These are phyloP conservation scores for Percopsis transmontana DNA, from an alignment of 2,113 vertebrate genomes.

Conservation along the genomic window DNA sequence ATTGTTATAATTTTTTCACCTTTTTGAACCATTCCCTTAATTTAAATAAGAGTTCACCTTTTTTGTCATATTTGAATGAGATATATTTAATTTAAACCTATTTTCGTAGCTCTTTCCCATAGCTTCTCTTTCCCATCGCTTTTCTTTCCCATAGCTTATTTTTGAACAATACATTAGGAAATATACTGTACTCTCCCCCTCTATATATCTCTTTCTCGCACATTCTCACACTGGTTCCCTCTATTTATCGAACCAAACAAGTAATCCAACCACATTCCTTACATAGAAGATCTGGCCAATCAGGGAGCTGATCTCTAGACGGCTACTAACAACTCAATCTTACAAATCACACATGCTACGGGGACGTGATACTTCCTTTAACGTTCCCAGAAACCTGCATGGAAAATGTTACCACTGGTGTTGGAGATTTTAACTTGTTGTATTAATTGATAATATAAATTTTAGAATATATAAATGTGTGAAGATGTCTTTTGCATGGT, in stretches of 20 bases:
- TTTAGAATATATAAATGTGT: conserved; percentile 46
- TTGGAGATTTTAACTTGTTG: conserved; percentile 36
- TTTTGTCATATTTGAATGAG: conserved; percentile 8
- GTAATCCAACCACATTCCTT: conserved; percentile 30
- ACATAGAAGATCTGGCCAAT: background rate
- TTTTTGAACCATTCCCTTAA: conserved; percentile 33
- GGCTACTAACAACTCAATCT: too few species aligned
- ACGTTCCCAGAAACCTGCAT: background rate
- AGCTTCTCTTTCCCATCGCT: conserved; percentile 39
- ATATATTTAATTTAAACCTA: conserved; percentile 11
- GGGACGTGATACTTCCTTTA: background rate
- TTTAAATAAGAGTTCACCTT: conserved; percentile 27
- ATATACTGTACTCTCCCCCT: conserved; percentile 1
- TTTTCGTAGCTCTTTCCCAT: conserved; percentile 44
- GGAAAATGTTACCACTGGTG: conserved; percentile 27
- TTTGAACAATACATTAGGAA: conserved; percentile 31
- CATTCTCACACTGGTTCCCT: conserved; percentile 18
- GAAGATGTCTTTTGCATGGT: conserved; percentile 65
- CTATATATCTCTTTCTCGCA: background rate
- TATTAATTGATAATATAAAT: conserved; percentile 47
- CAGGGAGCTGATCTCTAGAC: background rate
- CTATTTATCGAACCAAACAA: conserved; percentile 18
- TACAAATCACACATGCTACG: too few species aligned
- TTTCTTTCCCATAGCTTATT: conserved; percentile 58
- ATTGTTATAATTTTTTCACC: conserved; percentile 45